Base-by-base conservation (phyloP, 1,140 invertebrate species). In the Drosophila subobscura region DNA sequence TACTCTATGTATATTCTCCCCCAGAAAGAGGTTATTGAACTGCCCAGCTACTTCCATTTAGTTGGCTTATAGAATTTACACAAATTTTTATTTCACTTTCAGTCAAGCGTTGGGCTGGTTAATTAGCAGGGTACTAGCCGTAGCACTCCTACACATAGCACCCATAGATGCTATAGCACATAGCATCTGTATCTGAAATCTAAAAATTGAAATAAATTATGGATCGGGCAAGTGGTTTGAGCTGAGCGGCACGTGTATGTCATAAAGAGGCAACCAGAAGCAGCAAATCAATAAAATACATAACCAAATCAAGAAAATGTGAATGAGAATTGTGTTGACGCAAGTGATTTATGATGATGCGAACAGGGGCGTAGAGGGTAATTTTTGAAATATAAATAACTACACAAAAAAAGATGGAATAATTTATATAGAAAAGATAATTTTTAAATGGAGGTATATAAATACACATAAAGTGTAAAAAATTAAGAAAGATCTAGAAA, bases 241-340 rank as follows among this genome's bases (percentile, higher is more conserved):
- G 64, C 74, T 55, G 70, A 51, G 46, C 65, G 81, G 55, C 81
- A 86, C 81, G 81, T 88, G 81, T 44, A 57, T 49, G 77, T 67
- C 81, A 85, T 85, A 85, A 85, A 88, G 73, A 37, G 33, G 33
- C 33, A 37, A 37, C 67, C 60, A 22, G 33, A 59, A 49, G 59
- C 45, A 46, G 65, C 47, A 53, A 88, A 86, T 81, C 78, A 77
- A 86, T 86, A 85, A 86, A 85, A 86, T 60, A 86, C 74, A 88
- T 81, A 88, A 53, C 81, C 81, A 66, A 77, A 77, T 81, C 52
- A 57, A 75, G 81, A 67, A 75, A 57, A 40, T 40, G 54, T 22
- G 44, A 79, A 73, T 86, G 10, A 37, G 33, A 37, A 12, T 37
- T 37, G 3, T 75, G 64, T 85, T 86, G 81, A 86, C 81, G 81